A percentile compares a stretch with the other conserved stretches of the same genome.
Evolutionary conservation across 2,113 vertebrate species (phyloP).

Genomic region (Marmota flaviventris): DNA sequence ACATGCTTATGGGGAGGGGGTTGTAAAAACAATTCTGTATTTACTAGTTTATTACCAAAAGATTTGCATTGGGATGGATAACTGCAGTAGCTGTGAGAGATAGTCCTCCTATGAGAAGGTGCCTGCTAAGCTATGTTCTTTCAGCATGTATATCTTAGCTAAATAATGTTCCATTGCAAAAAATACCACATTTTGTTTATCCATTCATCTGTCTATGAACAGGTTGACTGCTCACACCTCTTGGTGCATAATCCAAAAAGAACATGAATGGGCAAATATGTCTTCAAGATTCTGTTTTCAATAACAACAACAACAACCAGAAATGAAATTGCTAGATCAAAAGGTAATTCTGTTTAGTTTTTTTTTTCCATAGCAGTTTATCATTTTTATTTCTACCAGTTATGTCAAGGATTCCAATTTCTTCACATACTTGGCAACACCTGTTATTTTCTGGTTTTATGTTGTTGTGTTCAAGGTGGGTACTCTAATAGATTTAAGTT

Average conservation of each 20-base stretch:
- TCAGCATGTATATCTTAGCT: background rate
- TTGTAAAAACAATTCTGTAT: background rate
- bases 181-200: background rate
- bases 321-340: background rate
- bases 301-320: background rate
- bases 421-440: background rate
- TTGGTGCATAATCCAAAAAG: background rate
- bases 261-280: background rate
- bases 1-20: background rate
- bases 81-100: too few relatives aligned
- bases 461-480: background rate
- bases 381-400: background rate
- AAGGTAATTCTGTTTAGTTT: background rate
- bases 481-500: background rate
- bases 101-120: fast-evolving
- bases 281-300: background rate
- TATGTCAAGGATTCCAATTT: background rate
- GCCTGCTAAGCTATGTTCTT: fast-evolving
- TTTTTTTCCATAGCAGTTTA: too few relatives aligned
- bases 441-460: background rate
- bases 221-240: background rate
- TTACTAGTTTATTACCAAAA: background rate
- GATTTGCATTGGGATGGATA: fast-evolving
- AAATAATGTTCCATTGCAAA: background rate
- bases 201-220: background rate